Percentiles rank a stretch among this genome's conserved stretches.
phyloP scores from a whole-genome alignment of 2,113 vertebrate species.

The Oncorhynchus mykiss region DNA sequence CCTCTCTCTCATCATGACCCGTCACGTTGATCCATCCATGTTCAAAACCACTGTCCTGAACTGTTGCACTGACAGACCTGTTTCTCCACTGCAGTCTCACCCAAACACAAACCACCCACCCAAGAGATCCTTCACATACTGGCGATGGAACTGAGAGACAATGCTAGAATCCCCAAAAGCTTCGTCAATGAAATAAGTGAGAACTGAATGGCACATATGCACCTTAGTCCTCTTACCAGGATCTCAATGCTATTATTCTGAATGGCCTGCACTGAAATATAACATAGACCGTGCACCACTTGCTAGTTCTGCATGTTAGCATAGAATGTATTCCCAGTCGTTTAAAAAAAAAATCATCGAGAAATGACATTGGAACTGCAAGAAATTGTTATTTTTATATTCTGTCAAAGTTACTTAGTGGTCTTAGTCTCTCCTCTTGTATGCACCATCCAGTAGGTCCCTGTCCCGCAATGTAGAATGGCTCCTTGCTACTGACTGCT shows the following conservation, averaged over 20 bases:
- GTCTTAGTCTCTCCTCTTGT: constrained; percentile 33
- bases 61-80: constrained; percentile 1
- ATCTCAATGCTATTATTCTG: constrained; percentile 38
- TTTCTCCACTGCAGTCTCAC: background rate
- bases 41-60: constrained; percentile 3
- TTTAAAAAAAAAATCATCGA: background rate
- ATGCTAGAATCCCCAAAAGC: constrained; percentile 24
- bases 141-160: constrained; percentile 48
- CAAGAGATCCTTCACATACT: background rate
- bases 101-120: background rate
- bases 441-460: constrained; percentile 19
- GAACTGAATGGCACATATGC: constrained; percentile 62
- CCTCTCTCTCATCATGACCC: background rate
- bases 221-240: constrained; percentile 61
- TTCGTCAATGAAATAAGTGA: constrained; percentile 22
- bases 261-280: constrained; percentile 6
- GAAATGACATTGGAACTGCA: constrained; percentile 4
- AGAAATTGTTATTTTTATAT: constrained; percentile 50
- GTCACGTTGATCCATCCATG: constrained; percentile 6
- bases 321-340: constrained; percentile 54
- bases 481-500: background rate
- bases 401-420: background rate
- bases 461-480: constrained; percentile 49
- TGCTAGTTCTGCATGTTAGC: constrained; percentile 30
- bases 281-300: constrained; percentile 26